A percentile compares a stretch with the other conserved stretches of the same genome.
These are phyloP conservation scores for Gymnoscopelus microlampas DNA, from an alignment of 2,797 vertebrate species.

Conservation along the genomic window DNA sequence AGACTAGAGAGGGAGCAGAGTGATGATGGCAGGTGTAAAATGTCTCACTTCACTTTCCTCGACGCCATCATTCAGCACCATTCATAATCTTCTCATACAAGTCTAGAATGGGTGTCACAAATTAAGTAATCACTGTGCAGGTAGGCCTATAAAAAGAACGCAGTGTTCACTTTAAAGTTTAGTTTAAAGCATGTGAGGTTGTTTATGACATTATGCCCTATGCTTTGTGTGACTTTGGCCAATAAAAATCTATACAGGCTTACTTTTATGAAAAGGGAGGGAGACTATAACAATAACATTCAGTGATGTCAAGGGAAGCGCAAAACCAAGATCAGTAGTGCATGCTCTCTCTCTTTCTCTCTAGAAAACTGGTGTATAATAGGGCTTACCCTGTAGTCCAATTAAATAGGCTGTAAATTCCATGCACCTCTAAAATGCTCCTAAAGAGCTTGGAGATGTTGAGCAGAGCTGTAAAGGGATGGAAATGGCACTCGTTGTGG, in stretches of 20 bases:
- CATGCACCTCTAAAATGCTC: not conserved
- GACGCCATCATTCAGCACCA: not conserved
- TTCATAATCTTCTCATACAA: not conserved
- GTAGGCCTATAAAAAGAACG: conserved; percentile 8
- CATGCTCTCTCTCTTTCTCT: not conserved
- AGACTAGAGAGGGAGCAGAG: too few relatives aligned
- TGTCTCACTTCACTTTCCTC: too few relatives aligned
- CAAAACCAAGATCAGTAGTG: conserved; percentile 18
- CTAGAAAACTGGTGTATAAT: not conserved
- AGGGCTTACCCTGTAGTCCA: not conserved
- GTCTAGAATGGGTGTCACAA: not conserved
- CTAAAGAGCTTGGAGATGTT: not conserved
- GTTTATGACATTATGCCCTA: not conserved
- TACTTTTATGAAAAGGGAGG: conserved; percentile 32
- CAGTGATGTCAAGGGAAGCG: conserved; percentile 11
- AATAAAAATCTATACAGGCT: conserved; percentile 36
- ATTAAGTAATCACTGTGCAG: conserved; percentile 28
- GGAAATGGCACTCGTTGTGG: not conserved
- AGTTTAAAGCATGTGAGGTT: not conserved
- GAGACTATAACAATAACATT: conserved; percentile 6
- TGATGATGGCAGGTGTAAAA: too few relatives aligned
- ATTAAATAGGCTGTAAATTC: conserved; percentile 16
- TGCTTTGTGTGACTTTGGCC: conserved; percentile 11
- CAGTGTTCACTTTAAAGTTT: conserved; percentile 30
- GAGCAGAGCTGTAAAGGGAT: not conserved